phyloP scores from a whole-genome alignment of 2,888 invertebrate species.

The Drepanosiphum platanoidis region DNA sequence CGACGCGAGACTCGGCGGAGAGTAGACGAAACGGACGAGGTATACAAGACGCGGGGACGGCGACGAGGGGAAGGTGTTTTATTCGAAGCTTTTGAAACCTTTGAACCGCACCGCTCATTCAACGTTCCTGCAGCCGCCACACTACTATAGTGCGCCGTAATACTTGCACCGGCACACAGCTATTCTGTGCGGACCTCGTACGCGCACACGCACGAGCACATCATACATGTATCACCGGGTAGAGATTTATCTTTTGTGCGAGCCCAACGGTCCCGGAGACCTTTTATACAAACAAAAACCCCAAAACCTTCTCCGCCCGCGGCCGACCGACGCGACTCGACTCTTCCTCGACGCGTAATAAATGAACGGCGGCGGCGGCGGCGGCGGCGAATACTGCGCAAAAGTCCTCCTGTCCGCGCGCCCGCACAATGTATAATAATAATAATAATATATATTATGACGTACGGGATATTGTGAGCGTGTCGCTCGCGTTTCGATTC shows the following conservation, averaged over 20 bases:
- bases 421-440: background rate
- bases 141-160: background rate
- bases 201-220: background rate
- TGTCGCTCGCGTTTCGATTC: background rate
- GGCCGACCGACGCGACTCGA: background rate
- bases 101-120: conserved; percentile 35
- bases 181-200: background rate
- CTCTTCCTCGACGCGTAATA: background rate
- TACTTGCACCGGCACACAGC: background rate
- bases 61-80: conserved; percentile 1
- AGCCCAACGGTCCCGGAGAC: conserved; percentile 14
- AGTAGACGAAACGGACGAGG: background rate
- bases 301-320: background rate
- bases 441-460: background rate
- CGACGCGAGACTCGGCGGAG: background rate
- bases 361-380: conserved; percentile 19
- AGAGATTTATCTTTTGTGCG: conserved; percentile 36
- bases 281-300: conserved; percentile 45
- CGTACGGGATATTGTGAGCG: background rate
- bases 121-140: background rate
- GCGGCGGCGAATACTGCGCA: background rate
- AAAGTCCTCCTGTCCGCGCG: background rate
- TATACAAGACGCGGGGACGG: background rate
- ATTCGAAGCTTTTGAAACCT: conserved; percentile 52
- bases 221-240: background rate